Evolutionary conservation across 2,888 invertebrate species (phyloP).

Genomic region (Apodemia duryi): DNA sequence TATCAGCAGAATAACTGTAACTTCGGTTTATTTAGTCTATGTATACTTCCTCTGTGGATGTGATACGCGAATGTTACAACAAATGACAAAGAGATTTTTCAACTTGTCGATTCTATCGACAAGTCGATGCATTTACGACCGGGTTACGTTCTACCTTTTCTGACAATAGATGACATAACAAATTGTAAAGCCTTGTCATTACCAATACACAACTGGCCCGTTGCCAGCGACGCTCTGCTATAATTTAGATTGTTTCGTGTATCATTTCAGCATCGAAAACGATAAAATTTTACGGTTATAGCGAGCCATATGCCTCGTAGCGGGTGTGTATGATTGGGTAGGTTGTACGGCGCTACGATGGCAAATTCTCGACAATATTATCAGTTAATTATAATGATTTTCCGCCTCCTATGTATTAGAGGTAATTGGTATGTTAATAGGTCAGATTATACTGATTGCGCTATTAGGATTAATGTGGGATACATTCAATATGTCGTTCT

Average conservation of each 20-base stretch:
- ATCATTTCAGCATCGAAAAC: slow-evolving; percentile 74
- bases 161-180: slow-evolving; percentile 52
- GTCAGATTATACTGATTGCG: slow-evolving; percentile 9
- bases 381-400: slow-evolving; percentile 13
- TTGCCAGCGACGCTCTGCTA: slow-evolving; percentile 60
- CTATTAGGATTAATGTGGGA: slow-evolving; percentile 10
- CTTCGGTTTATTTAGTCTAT: too few relatives aligned
- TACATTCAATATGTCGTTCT: not conserved
- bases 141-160: slow-evolving; percentile 33
- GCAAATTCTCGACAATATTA: slow-evolving; percentile 2
- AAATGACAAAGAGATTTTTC: slow-evolving; percentile 24
- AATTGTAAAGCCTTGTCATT: slow-evolving; percentile 67
- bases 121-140: slow-evolving; percentile 36
- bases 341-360: slow-evolving; percentile 11
- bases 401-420: slow-evolving; percentile 11
- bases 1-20: too few relatives aligned
- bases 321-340: slow-evolving; percentile 25
- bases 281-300: slow-evolving; percentile 77
- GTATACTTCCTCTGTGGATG: too few relatives aligned
- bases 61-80: too few relatives aligned
- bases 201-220: slow-evolving; percentile 56
- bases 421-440: slow-evolving; percentile 13
- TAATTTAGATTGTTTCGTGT: slow-evolving; percentile 77
- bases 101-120: slow-evolving; percentile 26
- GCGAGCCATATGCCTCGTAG: slow-evolving; percentile 36